phyloP scores from a whole-genome alignment of 1,140 invertebrate species.

The Coboldia fuscipes region DNA sequence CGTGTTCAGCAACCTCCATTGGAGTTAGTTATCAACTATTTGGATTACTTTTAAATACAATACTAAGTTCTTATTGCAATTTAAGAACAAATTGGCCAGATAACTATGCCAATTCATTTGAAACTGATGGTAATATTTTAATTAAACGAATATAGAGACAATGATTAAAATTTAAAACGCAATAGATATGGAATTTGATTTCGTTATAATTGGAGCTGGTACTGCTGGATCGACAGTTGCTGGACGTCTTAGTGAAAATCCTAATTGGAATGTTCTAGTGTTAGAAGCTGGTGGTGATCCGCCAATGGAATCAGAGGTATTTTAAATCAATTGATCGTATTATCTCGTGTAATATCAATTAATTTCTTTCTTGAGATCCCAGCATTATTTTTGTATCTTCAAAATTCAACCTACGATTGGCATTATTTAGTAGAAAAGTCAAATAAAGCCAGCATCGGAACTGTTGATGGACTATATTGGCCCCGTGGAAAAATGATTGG shows the following conservation, averaged over 20 bases:
- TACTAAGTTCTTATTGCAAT: too few species aligned
- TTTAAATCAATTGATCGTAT: too few species aligned
- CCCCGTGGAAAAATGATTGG: conserved; percentile 44
- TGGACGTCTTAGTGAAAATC: conserved; percentile 27
- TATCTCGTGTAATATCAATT: neutral
- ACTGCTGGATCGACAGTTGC: conserved; percentile 39
- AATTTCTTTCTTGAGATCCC: conserved; percentile 4
- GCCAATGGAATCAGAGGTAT: conserved; percentile 24
- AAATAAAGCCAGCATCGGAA: neutral
- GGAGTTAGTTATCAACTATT: too few species aligned
- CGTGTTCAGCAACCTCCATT: too few species aligned
- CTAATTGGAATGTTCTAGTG: conserved; percentile 27
- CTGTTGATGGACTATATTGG: conserved; percentile 24
- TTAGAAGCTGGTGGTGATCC: conserved; percentile 35
- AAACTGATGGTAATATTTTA: too few species aligned
- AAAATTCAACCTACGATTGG: conserved; percentile 1
- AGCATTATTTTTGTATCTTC: neutral
- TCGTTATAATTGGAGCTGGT: conserved; percentile 35
- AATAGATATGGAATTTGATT: conserved; percentile 14
- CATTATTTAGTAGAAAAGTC: conserved; percentile 1
- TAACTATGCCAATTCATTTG: too few species aligned
- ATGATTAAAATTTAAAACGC: neutral
- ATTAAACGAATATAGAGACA: too few species aligned
- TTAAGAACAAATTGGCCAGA: too few species aligned
- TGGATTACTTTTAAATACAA: too few species aligned